phyloP scores from a whole-genome alignment of 2,113 vertebrate genomes.

The Probosciger aterrimus region DNA sequence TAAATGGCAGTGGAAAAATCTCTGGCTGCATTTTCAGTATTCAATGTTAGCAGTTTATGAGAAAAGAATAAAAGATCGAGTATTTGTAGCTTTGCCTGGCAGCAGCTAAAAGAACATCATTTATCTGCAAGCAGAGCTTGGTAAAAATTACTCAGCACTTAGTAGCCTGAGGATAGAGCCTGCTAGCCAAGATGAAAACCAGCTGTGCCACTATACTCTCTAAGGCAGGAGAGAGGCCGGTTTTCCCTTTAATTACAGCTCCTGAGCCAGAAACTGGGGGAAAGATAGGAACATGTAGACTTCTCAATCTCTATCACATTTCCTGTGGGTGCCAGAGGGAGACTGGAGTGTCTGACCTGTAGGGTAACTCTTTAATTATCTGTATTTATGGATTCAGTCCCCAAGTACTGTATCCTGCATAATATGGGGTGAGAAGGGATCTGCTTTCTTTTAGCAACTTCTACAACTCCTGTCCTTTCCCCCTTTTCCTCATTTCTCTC shows the following conservation, averaged over 20 bases:
- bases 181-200: slow-evolving; percentile 61
- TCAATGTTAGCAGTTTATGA: slow-evolving; percentile 52
- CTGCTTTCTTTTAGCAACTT: background rate
- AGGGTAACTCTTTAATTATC: background rate
- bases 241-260: slow-evolving; percentile 52
- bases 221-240: background rate
- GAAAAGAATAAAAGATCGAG: slow-evolving; percentile 60
- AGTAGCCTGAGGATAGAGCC: slow-evolving; percentile 58
- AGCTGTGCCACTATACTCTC: slow-evolving; percentile 41
- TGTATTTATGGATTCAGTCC: slow-evolving; percentile 1
- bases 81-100: slow-evolving; percentile 60
- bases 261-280: background rate
- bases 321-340: slow-evolving; percentile 16
- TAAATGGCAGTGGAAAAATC: slow-evolving; percentile 61
- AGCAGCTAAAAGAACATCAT: slow-evolving; percentile 58
- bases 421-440: background rate
- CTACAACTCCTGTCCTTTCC: background rate
- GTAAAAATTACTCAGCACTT: slow-evolving; percentile 64
- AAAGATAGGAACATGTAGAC: background rate
- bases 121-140: slow-evolving; percentile 59
- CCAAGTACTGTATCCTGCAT: background rate
- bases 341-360: background rate
- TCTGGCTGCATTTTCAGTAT: slow-evolving; percentile 58
- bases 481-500: background rate
- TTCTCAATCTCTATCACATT: slow-evolving; percentile 12